phyloP scores from a whole-genome alignment of 2,797 vertebrate species.

The Chiloscyllium punctatum region DNA sequence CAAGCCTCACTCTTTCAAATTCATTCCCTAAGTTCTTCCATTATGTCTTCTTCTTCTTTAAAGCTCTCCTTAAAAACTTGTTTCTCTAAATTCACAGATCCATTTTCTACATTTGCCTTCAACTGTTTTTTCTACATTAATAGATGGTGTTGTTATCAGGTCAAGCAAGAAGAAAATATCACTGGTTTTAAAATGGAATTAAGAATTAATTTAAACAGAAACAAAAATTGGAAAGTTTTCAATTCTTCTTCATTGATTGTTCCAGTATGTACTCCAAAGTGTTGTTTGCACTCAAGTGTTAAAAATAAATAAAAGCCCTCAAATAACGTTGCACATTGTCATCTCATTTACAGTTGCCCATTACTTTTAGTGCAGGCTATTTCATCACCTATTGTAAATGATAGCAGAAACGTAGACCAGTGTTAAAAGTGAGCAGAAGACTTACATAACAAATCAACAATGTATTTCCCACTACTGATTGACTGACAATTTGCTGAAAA shows the following conservation, averaged over 20 bases:
- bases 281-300: background rate
- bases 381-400: background rate
- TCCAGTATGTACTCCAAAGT: background rate
- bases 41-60: conserved; percentile 39
- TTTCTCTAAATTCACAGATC: background rate
- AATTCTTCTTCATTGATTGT: background rate
- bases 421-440: background rate
- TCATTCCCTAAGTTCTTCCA: background rate
- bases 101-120: background rate
- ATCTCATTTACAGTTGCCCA: background rate
- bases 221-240: background rate
- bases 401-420: background rate
- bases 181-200: background rate
- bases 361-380: background rate
- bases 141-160: background rate
- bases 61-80: conserved; percentile 45
- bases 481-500: background rate
- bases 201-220: background rate
- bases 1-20: background rate
- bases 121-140: background rate
- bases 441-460: background rate
- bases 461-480: background rate
- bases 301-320: background rate
- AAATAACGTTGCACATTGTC: background rate
- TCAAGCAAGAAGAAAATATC: background rate